Evolutionary conservation across 2,797 vertebrate species (phyloP), one percentile per base, ranked within the genome.

Genomic region (Sphenopsis melanotis): DNA sequence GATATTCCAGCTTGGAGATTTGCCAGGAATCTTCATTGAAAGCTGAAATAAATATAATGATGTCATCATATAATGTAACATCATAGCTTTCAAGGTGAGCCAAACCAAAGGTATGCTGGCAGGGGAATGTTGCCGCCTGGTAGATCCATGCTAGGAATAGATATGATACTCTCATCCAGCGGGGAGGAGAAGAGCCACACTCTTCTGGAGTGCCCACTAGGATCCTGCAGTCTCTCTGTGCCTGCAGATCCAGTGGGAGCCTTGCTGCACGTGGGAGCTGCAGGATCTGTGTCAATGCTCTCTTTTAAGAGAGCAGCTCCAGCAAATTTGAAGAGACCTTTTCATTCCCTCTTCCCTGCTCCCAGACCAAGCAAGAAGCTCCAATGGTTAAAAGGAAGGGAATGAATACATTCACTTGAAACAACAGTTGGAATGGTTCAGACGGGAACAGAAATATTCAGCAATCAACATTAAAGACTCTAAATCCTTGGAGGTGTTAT

Each of bases 61-160:
- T 15, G 3, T 97, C 96, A 97, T 68, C 93, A 92, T 96, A 75
- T 90, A 95, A 89, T 89, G 64, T 88, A 96, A 90, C 94, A 95
- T 97, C 96, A 91, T 37, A 34, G 79, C 94, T 95, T 94, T 95
- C 94, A 94, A 89, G 95, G 91, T 84, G 56, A 96, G 94, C 96
- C 97, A 96, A 97, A 94, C 95, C 95, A 96, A 93, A 94, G 95
- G 83, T 85, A 95, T 94, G 90, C 75, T 97, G 95, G 96, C 95
- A 95, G 92, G 70, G 85, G 29, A 89, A 26, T 36, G 87, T 64
- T 94, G 78, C 96, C 93, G 91, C 96, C 95, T 93, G 94, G 95
- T 95, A 94, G 95, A 78, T 63, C 63, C 55, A 81, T 26, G 92
- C 95, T 97, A 83, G 93, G 96, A 96, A 95, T 93, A 95, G 95